Base-by-base conservation (phyloP, 2,888 invertebrate species). In the Aricia artaxerxes region DNA sequence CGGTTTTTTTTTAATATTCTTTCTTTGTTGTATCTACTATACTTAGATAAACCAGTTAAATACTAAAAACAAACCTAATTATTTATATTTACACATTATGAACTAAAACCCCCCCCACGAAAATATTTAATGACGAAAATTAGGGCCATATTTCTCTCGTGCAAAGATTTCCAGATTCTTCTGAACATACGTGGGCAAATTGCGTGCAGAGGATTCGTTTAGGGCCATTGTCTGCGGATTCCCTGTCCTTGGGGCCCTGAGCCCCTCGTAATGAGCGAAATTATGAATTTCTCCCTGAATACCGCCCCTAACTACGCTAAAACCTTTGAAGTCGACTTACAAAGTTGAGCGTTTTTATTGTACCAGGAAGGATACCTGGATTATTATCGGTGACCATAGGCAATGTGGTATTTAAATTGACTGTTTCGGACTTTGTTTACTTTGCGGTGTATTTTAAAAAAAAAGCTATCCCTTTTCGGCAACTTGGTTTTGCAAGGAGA, bases 241-340 rank as follows among this genome's bases (percentile, higher is more conserved):
- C 35, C 73, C 57, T 49, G 16, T 44, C 60, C 69, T 69, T 35
- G 13, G 64, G 31, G 40, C 61, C 60, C 73, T 60, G 60, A 78
- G 60, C 64, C 73, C 80, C 75, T 77, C 53, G 79, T 82, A 82
- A 82, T 82, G 81, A 82, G 79, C 73, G 79, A 79, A 78, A 82
- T 82, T 82, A 82, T 78, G 79, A 77, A 75, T 79, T 82, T 81
- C 80, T 49, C 80, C 60, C 77, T 77, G 78, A 81, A 80, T 80
- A 77, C 79, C 79, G 78, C 61, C 79, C 76, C 35, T 78, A 78
- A 78, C 80, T 79, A 78, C 78, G 73, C 81, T 64, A 80, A 80
- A 76, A 73, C 69, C 79, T 78, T 75, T 80, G 69, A 57, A 78
- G 69, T 79, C 78, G 35, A 57, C 57, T 76, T 76, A 35, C 1